These are phyloP conservation scores for Adelognathus sp. DNA, from an alignment of 2,888 invertebrate genomes.

Conservation along the genomic window DNA sequence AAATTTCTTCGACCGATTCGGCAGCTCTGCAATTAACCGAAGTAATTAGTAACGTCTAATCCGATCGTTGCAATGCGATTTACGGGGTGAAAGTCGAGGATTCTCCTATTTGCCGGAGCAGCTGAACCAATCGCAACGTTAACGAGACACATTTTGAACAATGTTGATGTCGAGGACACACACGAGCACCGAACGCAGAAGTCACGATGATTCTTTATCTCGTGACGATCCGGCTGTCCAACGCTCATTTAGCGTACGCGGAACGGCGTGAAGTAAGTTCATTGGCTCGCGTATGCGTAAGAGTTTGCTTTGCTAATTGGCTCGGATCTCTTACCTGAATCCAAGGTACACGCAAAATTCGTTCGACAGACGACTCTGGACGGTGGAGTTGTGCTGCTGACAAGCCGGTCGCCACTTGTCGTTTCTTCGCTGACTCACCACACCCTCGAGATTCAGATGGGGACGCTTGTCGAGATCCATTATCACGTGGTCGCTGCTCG, in stretches of 20 bases:
- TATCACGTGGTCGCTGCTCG: slow-evolving; percentile 85
- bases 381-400: slow-evolving; percentile 77
- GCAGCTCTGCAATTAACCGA: slow-evolving; percentile 68
- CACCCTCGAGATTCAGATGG: slow-evolving; percentile 84
- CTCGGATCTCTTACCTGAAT: slow-evolving; percentile 83
- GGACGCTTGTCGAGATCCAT: slow-evolving; percentile 86
- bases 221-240: background rate
- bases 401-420: slow-evolving; percentile 87
- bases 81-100: background rate
- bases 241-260: background rate
- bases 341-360: slow-evolving; percentile 87
- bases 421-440: slow-evolving; percentile 84
- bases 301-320: background rate
- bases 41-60: background rate
- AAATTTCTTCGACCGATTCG: slow-evolving; percentile 66
- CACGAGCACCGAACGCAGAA: background rate
- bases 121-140: no score
- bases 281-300: background rate
- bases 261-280: background rate
- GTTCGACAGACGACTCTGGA: slow-evolving; percentile 76
- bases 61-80: background rate
- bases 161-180: no score
- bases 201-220: background rate
- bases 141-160: no score
- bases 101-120: background rate